A percentile compares a stretch with the other conserved stretches of the same genome.
These are phyloP conservation scores for Pempheris klunzingeri DNA, from an alignment of 2,797 vertebrate species.

Conservation along the genomic window DNA sequence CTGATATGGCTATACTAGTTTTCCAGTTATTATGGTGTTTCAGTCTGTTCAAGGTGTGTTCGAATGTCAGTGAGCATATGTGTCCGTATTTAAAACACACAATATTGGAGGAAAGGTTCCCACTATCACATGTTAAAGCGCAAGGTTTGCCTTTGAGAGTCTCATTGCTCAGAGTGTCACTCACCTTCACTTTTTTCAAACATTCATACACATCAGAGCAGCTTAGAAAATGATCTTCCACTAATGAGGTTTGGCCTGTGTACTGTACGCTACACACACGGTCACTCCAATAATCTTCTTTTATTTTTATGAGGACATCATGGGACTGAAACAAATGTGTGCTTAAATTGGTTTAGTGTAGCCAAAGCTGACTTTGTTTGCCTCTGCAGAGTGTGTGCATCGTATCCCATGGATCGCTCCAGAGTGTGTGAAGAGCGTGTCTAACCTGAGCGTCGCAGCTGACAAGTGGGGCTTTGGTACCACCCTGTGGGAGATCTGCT, in stretches of 20 bases:
- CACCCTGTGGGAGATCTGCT: constrained; percentile 99
- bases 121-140: not conserved
- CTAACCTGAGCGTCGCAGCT: constrained; percentile 90
- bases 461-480: constrained; percentile 99
- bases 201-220: not conserved
- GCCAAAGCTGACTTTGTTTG: constrained; percentile 11
- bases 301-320: not conserved
- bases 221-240: not conserved
- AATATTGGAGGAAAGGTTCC: not conserved
- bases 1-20: not conserved
- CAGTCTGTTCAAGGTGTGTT: not conserved
- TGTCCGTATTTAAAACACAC: not conserved
- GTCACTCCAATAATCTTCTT: not conserved
- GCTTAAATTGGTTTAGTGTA: not conserved
- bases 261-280: not conserved
- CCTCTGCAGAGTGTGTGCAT: constrained; percentile 90
- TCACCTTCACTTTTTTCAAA: not conserved
- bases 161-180: not conserved
- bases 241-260: not conserved
- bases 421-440: constrained; percentile 91
- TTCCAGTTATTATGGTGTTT: constrained; percentile 2
- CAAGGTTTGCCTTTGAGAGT: not conserved
- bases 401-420: constrained; percentile 98
- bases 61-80: not conserved
- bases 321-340: not conserved